Evolutionary conservation across 2,797 vertebrate genomes (phyloP), one percentile per base, ranked within the genome.

Genomic region (Todus mexicanus): DNA sequence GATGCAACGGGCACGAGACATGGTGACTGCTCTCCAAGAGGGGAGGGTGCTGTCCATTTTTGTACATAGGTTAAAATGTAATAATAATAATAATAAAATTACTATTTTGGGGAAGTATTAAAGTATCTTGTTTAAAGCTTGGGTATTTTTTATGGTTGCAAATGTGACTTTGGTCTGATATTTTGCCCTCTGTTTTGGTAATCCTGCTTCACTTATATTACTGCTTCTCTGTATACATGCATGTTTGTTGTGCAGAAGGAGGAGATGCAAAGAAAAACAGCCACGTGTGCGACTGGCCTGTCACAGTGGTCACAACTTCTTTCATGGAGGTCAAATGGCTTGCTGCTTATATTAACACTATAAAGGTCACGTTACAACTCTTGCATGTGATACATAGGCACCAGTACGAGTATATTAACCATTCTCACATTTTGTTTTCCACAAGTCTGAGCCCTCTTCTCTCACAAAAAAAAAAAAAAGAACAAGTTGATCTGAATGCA

Each of bases 41-140:
- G 80, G 81, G 59, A 87, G 72, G 43, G 53, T 53, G 68, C 70
- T 72, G 91, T 82, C 77, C 6, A 0, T 40, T 95, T 86, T 84
- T 97, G 96, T 97, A 97, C 95, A 97, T 96, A 96, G 92, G 92
- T 92, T 86, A 95, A 95, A 96, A 60, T 94, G 95, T 96, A 97
- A 97, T 95, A 95, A 97, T 64, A 66, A 42, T 8, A 43, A 69
- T 69, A 80, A 75, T 17, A 53, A 73, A 77, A 79, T 33, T 53
- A 92, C 59, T 97, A 95, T 97, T 96, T 97, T 96, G 89, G 91
- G 88, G 89, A 95, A 94, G 87, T 91, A 95, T 96, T 91, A 95
- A 89, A 96, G 84, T 87, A 96, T 93, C 90, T 97, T 8, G 48
- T 90, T 96, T 95, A 95, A 95, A 96, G 87, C 83, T 96, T 96